Evolutionary conservation across 2,797 vertebrate genomes (phyloP).

Genomic region (Sylvia borin): DNA sequence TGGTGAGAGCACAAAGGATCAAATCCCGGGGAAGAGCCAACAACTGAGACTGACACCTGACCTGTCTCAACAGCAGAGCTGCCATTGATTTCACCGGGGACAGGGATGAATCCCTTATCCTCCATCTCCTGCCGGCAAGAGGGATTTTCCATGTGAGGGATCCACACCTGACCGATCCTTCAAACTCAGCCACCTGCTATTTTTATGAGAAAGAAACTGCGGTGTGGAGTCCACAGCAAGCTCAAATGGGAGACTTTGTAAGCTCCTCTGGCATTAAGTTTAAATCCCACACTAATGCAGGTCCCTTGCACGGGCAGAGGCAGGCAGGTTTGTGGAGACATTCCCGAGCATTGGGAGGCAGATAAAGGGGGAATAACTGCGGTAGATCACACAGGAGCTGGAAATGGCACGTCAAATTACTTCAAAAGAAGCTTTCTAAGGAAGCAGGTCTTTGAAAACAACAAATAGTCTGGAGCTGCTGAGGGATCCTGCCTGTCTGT

Average conservation of each 20-base stretch:
- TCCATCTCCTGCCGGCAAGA: neutral
- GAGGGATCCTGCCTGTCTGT: constrained; percentile 34
- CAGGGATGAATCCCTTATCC: constrained; percentile 44
- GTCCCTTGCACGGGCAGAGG: constrained; percentile 20
- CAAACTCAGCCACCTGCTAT: constrained; percentile 6
- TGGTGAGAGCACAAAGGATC: constrained; percentile 49
- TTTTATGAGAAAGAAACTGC: constrained; percentile 11
- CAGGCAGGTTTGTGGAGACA: constrained; percentile 43
- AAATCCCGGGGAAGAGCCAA: constrained; percentile 40
- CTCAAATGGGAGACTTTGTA: constrained; percentile 12
- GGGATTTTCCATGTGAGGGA: constrained; percentile 53
- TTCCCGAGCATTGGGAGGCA: neutral
- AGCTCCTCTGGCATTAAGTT: constrained; percentile 33
- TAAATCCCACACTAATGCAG: constrained; percentile 34
- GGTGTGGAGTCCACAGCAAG: constrained; percentile 15
- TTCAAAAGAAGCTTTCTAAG: constrained; percentile 62
- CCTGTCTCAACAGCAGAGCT: constrained; percentile 37
- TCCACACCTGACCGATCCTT: constrained; percentile 32
- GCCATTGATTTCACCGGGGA: constrained; percentile 10
- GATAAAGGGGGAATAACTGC: constrained; percentile 48
- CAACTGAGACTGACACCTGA: constrained; percentile 58
- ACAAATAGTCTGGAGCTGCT: constrained; percentile 50
- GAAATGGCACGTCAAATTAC: constrained; percentile 56
- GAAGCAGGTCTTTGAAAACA: constrained; percentile 64
- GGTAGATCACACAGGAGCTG: constrained; percentile 54